phyloP scores from a whole-genome alignment of 2,888 invertebrate species.

The Eupithecia subfuscata region DNA sequence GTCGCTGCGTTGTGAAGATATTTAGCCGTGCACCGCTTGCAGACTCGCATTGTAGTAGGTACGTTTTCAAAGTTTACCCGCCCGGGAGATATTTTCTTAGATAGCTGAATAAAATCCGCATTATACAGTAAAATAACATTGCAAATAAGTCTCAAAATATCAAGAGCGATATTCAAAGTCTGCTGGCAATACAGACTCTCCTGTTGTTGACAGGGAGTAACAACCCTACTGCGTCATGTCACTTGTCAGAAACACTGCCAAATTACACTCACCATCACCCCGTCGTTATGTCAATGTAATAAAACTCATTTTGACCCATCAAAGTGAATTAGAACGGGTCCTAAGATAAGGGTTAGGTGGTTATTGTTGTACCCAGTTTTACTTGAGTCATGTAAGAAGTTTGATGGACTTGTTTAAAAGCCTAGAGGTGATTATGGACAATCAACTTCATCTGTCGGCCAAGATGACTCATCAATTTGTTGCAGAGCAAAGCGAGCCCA shows the following conservation, averaged over 20 bases:
- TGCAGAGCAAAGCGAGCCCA: not conserved
- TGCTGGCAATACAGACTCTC: not conserved
- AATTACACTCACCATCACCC: constrained; percentile 15
- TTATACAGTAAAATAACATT: not conserved
- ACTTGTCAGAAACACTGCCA: constrained; percentile 24
- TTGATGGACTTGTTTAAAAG: not conserved
- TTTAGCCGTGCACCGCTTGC: no score
- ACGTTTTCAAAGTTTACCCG: no score
- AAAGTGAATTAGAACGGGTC: not conserved
- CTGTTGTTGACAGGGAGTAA: constrained; percentile 22
- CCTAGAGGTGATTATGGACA: not conserved
- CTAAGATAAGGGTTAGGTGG: not conserved
- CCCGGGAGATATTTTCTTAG: no score
- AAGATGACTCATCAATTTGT: not conserved
- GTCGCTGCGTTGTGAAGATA: no score
- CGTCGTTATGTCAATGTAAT: constrained; percentile 18
- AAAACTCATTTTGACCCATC: constrained; percentile 13
- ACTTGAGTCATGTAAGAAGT: not conserved
- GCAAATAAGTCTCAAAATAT: not conserved
- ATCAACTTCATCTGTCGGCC: not conserved
- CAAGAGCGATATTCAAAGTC: not conserved
- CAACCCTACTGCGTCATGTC: constrained; percentile 29
- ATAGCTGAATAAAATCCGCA: no score
- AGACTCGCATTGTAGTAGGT: no score
- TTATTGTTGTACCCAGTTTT: not conserved